These are phyloP conservation scores for Oreocharis arfaki DNA, from an alignment of 2,113 vertebrate species.

Conservation along the genomic window DNA sequence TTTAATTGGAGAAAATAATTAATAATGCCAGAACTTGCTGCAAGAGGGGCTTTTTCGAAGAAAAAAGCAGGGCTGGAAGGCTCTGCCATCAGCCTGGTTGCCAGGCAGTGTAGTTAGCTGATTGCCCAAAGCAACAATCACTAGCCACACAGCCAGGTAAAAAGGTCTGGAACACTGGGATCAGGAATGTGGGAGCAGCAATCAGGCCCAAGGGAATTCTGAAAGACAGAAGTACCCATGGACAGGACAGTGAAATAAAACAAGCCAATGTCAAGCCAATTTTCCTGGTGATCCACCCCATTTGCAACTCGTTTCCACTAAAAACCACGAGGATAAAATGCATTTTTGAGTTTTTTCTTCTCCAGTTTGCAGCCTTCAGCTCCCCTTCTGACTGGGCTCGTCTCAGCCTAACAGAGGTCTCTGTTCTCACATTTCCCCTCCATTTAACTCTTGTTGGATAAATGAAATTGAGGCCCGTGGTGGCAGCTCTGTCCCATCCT, in stretches of 20 bases:
- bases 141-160: conserved; percentile 89
- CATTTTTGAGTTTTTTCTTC: neutral
- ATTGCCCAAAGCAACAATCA: conserved; percentile 83
- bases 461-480: neutral
- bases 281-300: neutral
- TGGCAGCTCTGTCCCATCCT: neutral
- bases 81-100: conserved; percentile 74
- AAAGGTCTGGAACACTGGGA: conserved; percentile 45
- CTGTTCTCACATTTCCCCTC: neutral
- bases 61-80: neutral
- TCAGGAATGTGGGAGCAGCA: neutral
- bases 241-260: neutral
- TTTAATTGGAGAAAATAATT: neutral
- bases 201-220: neutral
- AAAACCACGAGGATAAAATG: neutral
- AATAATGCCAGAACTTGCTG: neutral
- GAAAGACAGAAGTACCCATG: neutral
- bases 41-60: neutral
- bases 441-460: neutral
- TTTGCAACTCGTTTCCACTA: neutral
- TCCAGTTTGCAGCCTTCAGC: neutral
- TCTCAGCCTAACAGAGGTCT: neutral
- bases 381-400: accelerated
- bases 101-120: conserved; percentile 93
- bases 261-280: neutral